These are phyloP conservation scores for Boulengeromyrus knoepffleri DNA, from an alignment of 2,113 vertebrate genomes.

Conservation along the genomic window DNA sequence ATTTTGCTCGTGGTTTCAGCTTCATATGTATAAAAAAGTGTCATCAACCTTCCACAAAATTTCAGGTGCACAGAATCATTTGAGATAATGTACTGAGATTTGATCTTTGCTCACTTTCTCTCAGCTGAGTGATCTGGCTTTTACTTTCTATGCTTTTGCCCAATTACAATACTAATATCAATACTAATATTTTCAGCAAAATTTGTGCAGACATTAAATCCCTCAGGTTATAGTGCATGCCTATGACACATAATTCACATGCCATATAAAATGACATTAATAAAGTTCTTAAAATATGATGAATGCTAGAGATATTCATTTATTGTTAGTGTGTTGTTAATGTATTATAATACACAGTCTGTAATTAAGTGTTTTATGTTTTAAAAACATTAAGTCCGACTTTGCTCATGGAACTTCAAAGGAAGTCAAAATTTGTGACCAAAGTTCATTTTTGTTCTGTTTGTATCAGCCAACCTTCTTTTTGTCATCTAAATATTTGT, in stretches of 20 bases:
- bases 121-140: not conserved
- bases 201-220: not conserved
- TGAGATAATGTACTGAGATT: not conserved
- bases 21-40: not conserved
- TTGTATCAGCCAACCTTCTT: not conserved
- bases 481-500: not conserved
- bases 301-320: not conserved
- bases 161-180: not conserved
- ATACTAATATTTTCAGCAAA: not conserved
- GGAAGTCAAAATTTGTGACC: not conserved
- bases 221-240: not conserved
- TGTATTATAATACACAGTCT: not conserved
- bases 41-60: not conserved
- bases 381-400: not conserved
- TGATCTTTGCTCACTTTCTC: not conserved
- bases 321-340: not conserved
- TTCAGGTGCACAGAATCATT: not conserved
- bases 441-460: not conserved
- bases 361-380: not conserved
- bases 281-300: not conserved
- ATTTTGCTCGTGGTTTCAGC: not conserved
- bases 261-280: not conserved
- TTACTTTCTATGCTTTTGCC: not conserved
- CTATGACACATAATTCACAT: not conserved
- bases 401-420: not conserved